Conservation (phyloP, 2,797 vertebrate species). For the Tadarida brasiliensis region DNA sequence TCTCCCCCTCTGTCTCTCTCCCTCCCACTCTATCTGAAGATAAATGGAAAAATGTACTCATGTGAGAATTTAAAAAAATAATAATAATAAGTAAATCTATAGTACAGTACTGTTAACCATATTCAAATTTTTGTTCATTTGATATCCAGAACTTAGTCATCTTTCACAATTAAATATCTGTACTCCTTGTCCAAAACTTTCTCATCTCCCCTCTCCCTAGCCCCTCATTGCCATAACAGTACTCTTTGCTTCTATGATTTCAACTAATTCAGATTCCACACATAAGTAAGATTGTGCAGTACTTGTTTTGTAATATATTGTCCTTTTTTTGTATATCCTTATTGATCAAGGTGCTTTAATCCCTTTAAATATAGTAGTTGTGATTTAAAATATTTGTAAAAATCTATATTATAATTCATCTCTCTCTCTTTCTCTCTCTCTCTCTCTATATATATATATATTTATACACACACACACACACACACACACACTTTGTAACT, state of each 20-base stretch:
- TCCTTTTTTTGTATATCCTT: not conserved
- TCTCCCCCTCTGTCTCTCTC: too few species aligned
- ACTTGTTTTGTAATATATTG: not conserved
- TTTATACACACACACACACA: not conserved
- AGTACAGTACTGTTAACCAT: too few species aligned
- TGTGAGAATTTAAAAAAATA: too few species aligned
- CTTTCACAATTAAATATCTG: not conserved
- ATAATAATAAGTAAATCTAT: too few species aligned
- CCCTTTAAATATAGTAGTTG: not conserved
- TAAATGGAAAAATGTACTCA: too few species aligned
- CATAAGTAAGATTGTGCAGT: not conserved
- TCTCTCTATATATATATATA: not conserved
- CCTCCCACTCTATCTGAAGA: too few species aligned
- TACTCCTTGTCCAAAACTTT: not conserved
- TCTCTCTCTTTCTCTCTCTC: not conserved
- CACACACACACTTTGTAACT: not conserved
- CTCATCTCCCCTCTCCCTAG: accelerated
- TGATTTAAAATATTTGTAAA: not conserved
- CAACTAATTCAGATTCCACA: not conserved
- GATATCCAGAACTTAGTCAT: not conserved
- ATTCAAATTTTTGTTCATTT: not conserved
- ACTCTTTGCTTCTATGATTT: not conserved
- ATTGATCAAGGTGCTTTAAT: not conserved
- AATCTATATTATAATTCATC: not conserved
- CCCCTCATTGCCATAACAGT: not conserved